phyloP scores from a whole-genome alignment of 2,113 vertebrate genomes.

The Prietella phreatophila region DNA sequence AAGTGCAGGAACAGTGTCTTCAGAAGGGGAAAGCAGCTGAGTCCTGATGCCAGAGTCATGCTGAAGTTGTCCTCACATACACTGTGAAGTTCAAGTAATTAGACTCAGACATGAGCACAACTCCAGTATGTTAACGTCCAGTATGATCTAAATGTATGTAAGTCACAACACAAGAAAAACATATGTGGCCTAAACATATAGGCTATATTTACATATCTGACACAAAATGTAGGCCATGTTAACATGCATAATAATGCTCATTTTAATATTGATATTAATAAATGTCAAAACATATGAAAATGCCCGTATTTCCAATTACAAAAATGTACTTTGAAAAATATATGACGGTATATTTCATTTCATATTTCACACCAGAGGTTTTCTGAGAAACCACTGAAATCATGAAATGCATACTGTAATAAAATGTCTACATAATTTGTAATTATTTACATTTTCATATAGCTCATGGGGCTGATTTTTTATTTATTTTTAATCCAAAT shows the following conservation, averaged over 20 bases:
- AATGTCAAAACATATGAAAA: background rate
- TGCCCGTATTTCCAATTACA: background rate
- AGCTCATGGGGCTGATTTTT: background rate
- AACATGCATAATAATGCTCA: background rate
- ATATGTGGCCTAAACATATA: background rate
- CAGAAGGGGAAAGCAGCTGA: conserved; percentile 54
- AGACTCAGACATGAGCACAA: conserved; percentile 1
- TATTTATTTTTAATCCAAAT: background rate
- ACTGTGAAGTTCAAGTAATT: conserved; percentile 46
- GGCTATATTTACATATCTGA: too few species aligned
- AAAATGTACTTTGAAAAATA: background rate
- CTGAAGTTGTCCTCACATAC: conserved; percentile 44
- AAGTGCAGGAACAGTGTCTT: conserved; percentile 58
- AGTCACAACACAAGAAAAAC: background rate
- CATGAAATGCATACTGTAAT: background rate
- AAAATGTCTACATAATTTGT: background rate
- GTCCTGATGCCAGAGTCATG: conserved; percentile 61
- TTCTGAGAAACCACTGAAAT: background rate
- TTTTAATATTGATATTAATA: background rate
- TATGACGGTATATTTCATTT: background rate
- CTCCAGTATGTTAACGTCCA: background rate
- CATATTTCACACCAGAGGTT: background rate
- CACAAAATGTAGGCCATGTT: background rate
- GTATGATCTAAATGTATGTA: background rate
- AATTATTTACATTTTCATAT: background rate